Evolutionary conservation across 1,140 invertebrate species (phyloP), one percentile per base, ranked within the genome.

Genomic region (Trichonephila clavata): DNA sequence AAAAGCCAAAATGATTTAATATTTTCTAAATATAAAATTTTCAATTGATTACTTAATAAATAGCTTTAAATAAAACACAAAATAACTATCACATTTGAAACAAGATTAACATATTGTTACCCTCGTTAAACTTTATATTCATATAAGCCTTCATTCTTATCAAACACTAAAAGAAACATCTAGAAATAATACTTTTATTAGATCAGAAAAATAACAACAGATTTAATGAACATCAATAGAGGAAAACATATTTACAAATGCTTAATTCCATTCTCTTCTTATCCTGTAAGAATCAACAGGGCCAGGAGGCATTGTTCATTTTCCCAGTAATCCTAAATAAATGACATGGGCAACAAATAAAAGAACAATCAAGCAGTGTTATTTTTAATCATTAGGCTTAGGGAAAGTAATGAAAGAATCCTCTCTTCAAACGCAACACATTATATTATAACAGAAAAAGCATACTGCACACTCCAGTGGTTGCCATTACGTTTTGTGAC

Each of bases 301-400:
- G 18, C 71, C 71, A 32, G 71, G 32, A 27, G 27, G 18, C 27
- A 32, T 77, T 77, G 71, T 77, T 77, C 71, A 39, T 77, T 18
- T 71, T 32, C 27, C 71, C 71, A 32, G 71, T 32, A 77, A 39
- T 77, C 27, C 71, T 32, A 32, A 3, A 14, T 77, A 77, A 77
- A 77, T 84, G 83, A 27, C 43, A 84, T 16, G 57, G 6, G 83
- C 83, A 84, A 84, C 83, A 84, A 84, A 57, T 84, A 84, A 84
- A 59, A 71, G 65, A 89, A 65, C 87, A 77, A 89, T 68, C 87
- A 68, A 32, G 39, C 32, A 71, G 20, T 20, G 32, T 61, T 89
- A 89, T 89, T 89, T n/a, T 89, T 89, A 89, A 89, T 89, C 87
- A 65, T 71, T 89, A 89, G 65, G 87, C 65, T 61, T 89, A 24